Percentiles rank a stretch among this genome's conserved stretches.
Conservation (phyloP, 2,888 invertebrate genomes). For the Melolontha melolontha region DNA sequence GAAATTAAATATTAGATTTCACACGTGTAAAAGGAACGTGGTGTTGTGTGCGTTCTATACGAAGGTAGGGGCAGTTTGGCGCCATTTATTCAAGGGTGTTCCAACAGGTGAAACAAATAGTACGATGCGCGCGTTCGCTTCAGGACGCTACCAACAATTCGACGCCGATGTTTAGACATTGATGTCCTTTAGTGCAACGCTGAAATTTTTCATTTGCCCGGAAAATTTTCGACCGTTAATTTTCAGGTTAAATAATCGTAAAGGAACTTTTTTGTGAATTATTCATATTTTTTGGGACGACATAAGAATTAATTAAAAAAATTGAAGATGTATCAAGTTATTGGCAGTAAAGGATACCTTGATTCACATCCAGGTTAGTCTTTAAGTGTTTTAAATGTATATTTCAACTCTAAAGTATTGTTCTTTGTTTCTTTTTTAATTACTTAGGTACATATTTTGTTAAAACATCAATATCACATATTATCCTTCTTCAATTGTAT, state of each 20-base stretch:
- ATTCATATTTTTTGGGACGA: too few relatives aligned
- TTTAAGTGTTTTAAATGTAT: too few relatives aligned
- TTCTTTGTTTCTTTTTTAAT: too few relatives aligned
- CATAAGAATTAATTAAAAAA: background rate
- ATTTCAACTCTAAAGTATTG: too few relatives aligned
- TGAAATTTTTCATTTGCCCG: too few relatives aligned
- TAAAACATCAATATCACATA: too few relatives aligned
- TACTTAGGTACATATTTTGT: too few relatives aligned
- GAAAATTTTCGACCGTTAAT: too few relatives aligned
- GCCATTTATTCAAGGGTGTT: constrained; percentile 31
- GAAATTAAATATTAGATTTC: background rate
- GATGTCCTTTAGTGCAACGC: too few relatives aligned
- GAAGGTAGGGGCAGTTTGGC: constrained; percentile 11
- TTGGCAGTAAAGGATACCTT: constrained; percentile 2
- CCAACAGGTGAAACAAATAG: constrained; percentile 37
- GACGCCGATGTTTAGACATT: too few relatives aligned
- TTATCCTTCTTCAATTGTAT: too few relatives aligned
- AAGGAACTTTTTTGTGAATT: background rate
- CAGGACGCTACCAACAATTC: constrained; percentile 3
- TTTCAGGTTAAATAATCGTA: background rate
- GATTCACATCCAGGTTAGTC: constrained; percentile 27
- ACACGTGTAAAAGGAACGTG: constrained; percentile 25
- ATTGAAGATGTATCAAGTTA: constrained; percentile 2
- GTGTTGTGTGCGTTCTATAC: background rate
- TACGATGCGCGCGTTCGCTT: constrained; percentile 31